Conservation (phyloP, 1,140 invertebrate genomes). For the Penaeus indicus region DNA sequence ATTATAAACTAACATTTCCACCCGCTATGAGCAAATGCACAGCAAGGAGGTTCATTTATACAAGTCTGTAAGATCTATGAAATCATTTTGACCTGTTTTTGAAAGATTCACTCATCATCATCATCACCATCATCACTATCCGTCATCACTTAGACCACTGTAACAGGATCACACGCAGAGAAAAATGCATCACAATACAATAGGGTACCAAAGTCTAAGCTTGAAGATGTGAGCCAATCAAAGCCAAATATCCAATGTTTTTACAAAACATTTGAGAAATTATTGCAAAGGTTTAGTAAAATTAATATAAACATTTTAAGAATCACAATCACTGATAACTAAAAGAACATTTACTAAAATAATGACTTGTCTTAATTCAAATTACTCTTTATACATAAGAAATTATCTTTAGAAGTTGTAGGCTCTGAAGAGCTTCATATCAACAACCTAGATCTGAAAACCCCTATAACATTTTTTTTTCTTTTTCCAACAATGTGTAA, state of each 20-base stretch:
- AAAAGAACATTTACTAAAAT: too few species aligned
- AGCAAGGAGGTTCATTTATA: constrained; percentile 62
- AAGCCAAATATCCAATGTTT: neutral
- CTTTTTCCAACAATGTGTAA: constrained; percentile 47
- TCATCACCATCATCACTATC: constrained; percentile 59
- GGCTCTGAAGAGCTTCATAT: neutral
- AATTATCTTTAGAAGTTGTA: constrained; percentile 34
- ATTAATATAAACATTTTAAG: too few species aligned
- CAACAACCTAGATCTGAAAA: constrained; percentile 5
- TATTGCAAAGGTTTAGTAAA: too few species aligned
- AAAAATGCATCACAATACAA: constrained; percentile 62
- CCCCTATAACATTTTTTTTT: neutral
- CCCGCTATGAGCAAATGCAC: constrained; percentile 64
- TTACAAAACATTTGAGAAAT: neutral
- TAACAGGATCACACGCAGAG: constrained; percentile 61
- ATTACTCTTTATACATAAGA: constrained; percentile 38
- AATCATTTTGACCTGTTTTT: constrained; percentile 64
- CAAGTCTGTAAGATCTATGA: constrained; percentile 62
- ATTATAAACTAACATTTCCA: constrained; percentile 62
- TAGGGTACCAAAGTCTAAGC: constrained; percentile 56
- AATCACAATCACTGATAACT: too few species aligned
- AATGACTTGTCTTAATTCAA: neutral
- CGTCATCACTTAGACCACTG: constrained; percentile 59
- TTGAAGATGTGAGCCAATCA: constrained; percentile 26
- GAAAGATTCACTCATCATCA: constrained; percentile 57